Evolutionary conservation across 2,113 vertebrate species (phyloP).

Genomic region (Diglossa brunneiventris): DNA sequence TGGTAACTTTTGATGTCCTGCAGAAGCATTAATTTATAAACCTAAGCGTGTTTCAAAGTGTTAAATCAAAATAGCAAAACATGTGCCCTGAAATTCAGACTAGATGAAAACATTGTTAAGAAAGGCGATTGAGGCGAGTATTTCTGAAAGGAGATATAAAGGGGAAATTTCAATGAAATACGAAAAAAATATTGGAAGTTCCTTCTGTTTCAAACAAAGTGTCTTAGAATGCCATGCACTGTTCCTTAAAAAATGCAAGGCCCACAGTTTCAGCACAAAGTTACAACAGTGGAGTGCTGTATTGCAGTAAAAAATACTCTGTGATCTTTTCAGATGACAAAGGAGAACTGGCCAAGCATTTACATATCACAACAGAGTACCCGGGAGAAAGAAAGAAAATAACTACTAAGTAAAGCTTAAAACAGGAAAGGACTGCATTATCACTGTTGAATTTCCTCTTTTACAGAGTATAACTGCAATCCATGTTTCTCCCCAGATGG

Average conservation of each 20-base stretch:
- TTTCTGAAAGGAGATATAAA: neutral
- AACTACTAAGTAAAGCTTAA: neutral
- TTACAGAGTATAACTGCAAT: neutral
- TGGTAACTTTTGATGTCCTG: neutral
- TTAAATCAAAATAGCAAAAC: neutral
- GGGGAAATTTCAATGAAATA: neutral
- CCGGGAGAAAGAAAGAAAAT: neutral
- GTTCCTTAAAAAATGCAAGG: neutral
- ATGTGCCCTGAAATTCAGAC: neutral
- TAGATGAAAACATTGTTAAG: neutral
- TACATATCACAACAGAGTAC: neutral
- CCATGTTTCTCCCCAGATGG: neutral
- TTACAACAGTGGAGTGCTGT: fast-evolving
- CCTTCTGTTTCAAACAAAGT: neutral
- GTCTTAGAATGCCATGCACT: neutral
- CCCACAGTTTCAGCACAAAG: neutral
- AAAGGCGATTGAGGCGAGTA: neutral
- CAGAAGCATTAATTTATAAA: neutral
- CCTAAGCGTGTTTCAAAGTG: neutral
- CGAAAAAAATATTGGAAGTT: neutral
- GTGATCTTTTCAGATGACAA: neutral
- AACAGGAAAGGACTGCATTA: neutral
- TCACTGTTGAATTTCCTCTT: neutral
- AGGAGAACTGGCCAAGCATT: neutral
- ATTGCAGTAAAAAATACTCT: neutral